Conservation (phyloP, 2,888 invertebrate species). For the Pharmacophagus antenor region DNA sequence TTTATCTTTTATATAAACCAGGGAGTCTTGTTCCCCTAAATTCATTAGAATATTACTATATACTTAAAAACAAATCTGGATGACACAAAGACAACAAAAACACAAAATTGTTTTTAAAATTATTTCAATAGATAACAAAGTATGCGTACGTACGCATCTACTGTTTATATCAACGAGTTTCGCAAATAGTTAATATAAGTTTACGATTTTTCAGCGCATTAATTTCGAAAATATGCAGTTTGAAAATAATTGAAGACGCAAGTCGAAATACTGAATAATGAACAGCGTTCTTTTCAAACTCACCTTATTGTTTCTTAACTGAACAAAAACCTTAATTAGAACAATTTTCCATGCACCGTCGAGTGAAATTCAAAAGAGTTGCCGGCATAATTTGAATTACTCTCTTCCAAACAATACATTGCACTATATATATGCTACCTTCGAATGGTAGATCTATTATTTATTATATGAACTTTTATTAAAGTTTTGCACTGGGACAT, state of each 20-base stretch:
- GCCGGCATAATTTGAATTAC: slow-evolving; percentile 5
- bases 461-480: not conserved
- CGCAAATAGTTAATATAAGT: not conserved
- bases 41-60: too few species aligned
- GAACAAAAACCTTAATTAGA: slow-evolving; percentile 14
- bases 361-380: slow-evolving; percentile 8
- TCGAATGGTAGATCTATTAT: not conserved
- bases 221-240: not conserved
- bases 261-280: slow-evolving; percentile 4
- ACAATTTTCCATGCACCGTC: slow-evolving; percentile 8
- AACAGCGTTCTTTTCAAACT: slow-evolving; percentile 17
- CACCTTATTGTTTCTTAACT: slow-evolving; percentile 10
- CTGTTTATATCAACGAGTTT: too few species aligned
- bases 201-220: not conserved
- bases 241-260: not conserved
- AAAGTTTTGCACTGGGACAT: too few species aligned
- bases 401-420: slow-evolving; percentile 1
- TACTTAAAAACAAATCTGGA: too few species aligned
- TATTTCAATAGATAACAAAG: too few species aligned
- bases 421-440: not conserved
- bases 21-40: too few species aligned
- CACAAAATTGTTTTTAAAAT: too few species aligned
- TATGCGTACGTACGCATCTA: too few species aligned
- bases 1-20: too few species aligned
- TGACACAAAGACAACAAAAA: too few species aligned